phyloP scores from a whole-genome alignment of 1,140 invertebrate species.

The Diorhabda sublineata region DNA sequence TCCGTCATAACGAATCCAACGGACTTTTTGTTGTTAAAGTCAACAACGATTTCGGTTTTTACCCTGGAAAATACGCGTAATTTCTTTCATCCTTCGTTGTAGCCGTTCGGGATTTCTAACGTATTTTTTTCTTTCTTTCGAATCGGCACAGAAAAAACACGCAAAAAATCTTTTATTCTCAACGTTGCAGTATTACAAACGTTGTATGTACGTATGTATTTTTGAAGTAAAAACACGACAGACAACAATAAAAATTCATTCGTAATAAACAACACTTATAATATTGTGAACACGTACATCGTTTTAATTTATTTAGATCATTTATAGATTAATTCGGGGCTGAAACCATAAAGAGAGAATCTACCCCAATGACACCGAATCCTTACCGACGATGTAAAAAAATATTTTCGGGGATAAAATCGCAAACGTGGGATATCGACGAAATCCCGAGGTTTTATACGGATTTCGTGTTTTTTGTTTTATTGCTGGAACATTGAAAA shows the following conservation, averaged over 20 bases:
- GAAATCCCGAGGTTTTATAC: neutral
- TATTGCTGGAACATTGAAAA: slow-evolving; percentile 2
- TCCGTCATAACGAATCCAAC: neutral
- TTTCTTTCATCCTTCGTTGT: neutral
- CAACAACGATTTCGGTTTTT: neutral
- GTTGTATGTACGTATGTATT: neutral
- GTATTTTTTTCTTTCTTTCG: neutral
- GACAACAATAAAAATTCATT: too few relatives aligned
- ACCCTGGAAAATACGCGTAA: neutral
- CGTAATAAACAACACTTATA: too few relatives aligned
- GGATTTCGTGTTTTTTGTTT: slow-evolving; percentile 2
- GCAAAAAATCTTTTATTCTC: neutral
- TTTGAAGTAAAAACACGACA: too few relatives aligned
- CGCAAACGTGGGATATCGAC: neutral
- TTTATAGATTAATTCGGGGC: too few relatives aligned
- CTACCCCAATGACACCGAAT: neutral
- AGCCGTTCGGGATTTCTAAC: neutral
- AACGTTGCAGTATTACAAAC: neutral
- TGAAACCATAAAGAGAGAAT: neutral
- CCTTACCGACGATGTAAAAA: neutral
- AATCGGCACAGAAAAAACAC: neutral
- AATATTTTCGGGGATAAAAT: neutral
- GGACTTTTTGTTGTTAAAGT: neutral
- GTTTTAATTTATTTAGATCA: too few relatives aligned
- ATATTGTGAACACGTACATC: too few relatives aligned